These are phyloP conservation scores for Syncerus caffer DNA, from an alignment of 2,797 vertebrate genomes.

Conservation along the genomic window DNA sequence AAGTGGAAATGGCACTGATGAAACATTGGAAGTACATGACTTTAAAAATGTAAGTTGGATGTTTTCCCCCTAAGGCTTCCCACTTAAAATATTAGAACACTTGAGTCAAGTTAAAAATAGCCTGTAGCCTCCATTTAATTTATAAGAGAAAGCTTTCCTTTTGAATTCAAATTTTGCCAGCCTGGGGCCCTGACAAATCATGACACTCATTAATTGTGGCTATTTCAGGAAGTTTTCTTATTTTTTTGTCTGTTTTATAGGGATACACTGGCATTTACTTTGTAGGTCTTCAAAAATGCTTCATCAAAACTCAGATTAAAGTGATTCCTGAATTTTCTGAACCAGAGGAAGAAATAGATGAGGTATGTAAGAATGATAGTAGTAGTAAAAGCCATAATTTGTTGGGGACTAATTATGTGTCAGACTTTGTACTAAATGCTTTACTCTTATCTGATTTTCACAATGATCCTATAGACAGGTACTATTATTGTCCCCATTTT, in stretches of 20 bases:
- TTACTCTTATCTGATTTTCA: neutral
- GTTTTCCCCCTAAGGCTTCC: neutral
- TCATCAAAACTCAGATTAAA: slow-evolving; percentile 95
- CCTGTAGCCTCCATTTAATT: slow-evolving; percentile 20
- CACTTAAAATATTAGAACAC: slow-evolving; percentile 32
- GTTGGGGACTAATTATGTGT: neutral
- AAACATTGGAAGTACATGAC: slow-evolving; percentile 95
- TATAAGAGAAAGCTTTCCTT: slow-evolving; percentile 34
- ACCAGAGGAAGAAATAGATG: slow-evolving; percentile 85
- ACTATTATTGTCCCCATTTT: neutral
- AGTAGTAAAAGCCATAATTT: neutral
- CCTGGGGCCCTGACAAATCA: neutral
- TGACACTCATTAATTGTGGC: neutral
- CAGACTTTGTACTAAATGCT: neutral
- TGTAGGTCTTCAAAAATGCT: slow-evolving; percentile 95
- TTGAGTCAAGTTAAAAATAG: slow-evolving; percentile 13
- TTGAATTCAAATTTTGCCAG: slow-evolving; percentile 39
- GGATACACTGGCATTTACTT: slow-evolving; percentile 97
- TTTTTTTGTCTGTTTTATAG: slow-evolving; percentile 80
- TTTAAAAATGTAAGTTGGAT: slow-evolving; percentile 92
- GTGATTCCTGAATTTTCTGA: slow-evolving; percentile 89
- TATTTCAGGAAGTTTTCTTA: neutral
- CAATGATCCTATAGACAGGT: neutral
- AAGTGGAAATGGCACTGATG: slow-evolving; percentile 91
- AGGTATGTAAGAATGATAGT: slow-evolving; percentile 78